phyloP scores from a whole-genome alignment of 2,888 invertebrate species.

The Petrolisthes manimaculis region DNA sequence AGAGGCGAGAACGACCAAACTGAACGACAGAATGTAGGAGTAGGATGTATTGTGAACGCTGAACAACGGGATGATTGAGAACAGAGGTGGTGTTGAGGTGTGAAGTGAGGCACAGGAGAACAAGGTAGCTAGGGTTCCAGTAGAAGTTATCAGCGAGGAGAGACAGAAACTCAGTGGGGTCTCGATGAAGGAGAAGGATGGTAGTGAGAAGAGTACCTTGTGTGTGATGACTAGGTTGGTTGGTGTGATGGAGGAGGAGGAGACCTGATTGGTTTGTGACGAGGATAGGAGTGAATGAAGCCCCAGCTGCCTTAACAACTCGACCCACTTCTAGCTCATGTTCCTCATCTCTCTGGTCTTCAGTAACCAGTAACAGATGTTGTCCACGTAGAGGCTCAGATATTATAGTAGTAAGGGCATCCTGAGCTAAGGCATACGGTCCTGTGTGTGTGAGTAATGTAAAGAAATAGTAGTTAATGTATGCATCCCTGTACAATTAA shows the following conservation, averaged over 20 bases:
- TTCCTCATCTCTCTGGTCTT: neutral
- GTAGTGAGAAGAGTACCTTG: neutral
- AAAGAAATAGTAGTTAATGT: neutral
- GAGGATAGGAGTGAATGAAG: neutral
- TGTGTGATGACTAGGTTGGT: neutral
- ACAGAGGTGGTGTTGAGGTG: slow-evolving; percentile 16
- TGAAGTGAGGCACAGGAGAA: slow-evolving; percentile 31
- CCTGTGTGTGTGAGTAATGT: neutral
- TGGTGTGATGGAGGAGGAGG: neutral
- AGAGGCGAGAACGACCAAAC: neutral
- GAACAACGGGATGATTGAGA: slow-evolving; percentile 22
- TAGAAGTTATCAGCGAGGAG: neutral
- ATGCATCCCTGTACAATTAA: too few relatives aligned
- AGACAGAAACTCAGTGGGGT: neutral
- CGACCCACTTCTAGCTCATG: neutral
- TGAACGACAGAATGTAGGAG: neutral
- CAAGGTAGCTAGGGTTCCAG: slow-evolving; percentile 37
- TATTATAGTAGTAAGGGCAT: neutral
- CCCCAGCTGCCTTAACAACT: neutral
- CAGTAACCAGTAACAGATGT: neutral
- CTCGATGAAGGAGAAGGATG: neutral
- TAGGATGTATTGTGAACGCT: slow-evolving; percentile 37
- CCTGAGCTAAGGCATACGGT: neutral
- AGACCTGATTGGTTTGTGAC: neutral
- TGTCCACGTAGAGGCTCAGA: neutral